phyloP scores from a whole-genome alignment of 2,888 invertebrate genomes.

The Andrena hattorfiana region DNA sequence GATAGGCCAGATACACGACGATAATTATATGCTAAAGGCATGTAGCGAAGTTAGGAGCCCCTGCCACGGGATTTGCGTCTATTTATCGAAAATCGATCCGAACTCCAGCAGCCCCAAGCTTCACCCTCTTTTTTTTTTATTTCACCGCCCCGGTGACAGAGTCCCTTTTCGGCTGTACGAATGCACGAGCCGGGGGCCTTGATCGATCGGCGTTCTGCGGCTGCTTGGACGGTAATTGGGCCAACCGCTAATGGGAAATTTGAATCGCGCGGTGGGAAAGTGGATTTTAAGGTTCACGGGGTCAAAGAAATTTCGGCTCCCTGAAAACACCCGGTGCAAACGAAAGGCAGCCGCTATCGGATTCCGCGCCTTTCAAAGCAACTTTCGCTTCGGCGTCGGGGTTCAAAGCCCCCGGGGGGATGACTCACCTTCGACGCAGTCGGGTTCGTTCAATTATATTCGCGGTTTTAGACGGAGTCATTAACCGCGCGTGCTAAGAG shows the following conservation, averaged over 20 bases:
- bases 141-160: neutral
- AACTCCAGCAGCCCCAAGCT: neutral
- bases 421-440: conserved; percentile 42
- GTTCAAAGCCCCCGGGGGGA: conserved; percentile 32
- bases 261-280: conserved; percentile 28
- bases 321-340: neutral
- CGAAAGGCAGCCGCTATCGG: conserved; percentile 17
- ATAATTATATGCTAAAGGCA: conserved; percentile 65
- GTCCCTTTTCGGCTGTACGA: conserved; percentile 17
- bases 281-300: conserved; percentile 7
- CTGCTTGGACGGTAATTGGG: conserved; percentile 45
- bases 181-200: conserved; percentile 26
- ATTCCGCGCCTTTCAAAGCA: conserved; percentile 44
- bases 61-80: conserved; percentile 38
- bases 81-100: conserved; percentile 47
- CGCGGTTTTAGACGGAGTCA: conserved; percentile 57
- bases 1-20: conserved; percentile 62
- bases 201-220: conserved; percentile 52
- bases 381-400: conserved; percentile 41
- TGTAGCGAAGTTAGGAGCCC: conserved; percentile 41
- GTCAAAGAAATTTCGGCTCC: neutral
- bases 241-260: conserved; percentile 52
- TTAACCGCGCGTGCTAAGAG: conserved; percentile 59
- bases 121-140: neutral
- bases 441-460: conserved; percentile 45